A percentile compares a stretch with the other conserved stretches of the same genome.
Conservation (phyloP, 2,797 vertebrate genomes). For the Channallabes apus region DNA sequence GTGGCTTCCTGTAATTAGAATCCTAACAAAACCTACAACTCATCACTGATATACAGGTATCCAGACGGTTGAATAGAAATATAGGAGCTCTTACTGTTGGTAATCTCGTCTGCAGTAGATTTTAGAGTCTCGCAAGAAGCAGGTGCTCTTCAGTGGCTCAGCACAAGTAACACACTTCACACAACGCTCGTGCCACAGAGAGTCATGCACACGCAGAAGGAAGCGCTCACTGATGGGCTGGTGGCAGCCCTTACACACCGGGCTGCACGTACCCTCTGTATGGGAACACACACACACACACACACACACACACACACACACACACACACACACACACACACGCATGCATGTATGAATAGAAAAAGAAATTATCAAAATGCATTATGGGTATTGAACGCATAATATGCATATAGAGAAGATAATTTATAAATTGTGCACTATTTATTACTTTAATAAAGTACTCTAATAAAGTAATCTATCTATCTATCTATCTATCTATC, state of each 20-base stretch:
- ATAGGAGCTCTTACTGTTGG: constrained; percentile 78
- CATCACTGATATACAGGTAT: background rate
- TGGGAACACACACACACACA: constrained; percentile 21
- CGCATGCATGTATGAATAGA: background rate
- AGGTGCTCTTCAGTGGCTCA: constrained; percentile 85
- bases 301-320: background rate
- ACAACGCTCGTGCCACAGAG: constrained; percentile 92
- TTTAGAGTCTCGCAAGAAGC: constrained; percentile 90
- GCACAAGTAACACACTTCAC: constrained; percentile 87
- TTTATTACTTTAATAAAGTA: no score
- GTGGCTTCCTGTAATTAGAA: background rate
- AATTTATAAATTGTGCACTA: no score
- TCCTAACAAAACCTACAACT: background rate
- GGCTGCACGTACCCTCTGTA: constrained; percentile 62
- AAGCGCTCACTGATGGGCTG: constrained; percentile 87
- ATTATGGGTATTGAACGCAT: no score
- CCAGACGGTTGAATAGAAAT: background rate
- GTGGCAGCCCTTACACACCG: constrained; percentile 88
- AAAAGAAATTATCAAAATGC: no score
- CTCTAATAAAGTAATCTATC: no score
- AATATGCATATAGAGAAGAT: no score
- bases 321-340: no score
- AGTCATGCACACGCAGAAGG: constrained; percentile 87
- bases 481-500: no score
- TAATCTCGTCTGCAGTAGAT: constrained; percentile 95